phyloP scores from a whole-genome alignment of 1,140 invertebrate species.

The Lerema accius region DNA sequence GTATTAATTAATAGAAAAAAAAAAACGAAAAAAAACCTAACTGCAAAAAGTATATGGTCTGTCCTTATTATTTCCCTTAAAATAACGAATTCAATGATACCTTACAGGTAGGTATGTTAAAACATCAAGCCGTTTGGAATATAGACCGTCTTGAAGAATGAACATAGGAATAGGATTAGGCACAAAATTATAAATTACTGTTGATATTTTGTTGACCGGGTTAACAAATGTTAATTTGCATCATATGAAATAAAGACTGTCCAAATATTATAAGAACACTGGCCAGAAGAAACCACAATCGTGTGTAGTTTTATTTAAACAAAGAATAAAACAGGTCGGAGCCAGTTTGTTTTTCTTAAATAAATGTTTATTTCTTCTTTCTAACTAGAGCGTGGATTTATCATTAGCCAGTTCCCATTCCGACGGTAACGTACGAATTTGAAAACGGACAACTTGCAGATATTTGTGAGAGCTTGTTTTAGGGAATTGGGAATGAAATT shows the following conservation, averaged over 20 bases:
- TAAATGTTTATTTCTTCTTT: constrained; percentile 32
- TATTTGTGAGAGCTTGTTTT: constrained; percentile 19
- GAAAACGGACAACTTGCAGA: constrained; percentile 14
- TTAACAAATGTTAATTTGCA: not conserved
- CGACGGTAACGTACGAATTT: constrained; percentile 14
- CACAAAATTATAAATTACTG: no score
- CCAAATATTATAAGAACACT: not conserved
- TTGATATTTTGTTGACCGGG: no score
- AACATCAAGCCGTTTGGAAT: no score
- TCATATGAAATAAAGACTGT: not conserved
- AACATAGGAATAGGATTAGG: no score
- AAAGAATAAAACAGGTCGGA: constrained; percentile 29
- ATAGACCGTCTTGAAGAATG: no score
- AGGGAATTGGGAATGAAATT: constrained; percentile 5
- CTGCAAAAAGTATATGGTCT: no score
- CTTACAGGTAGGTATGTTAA: no score
- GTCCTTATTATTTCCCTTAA: no score
- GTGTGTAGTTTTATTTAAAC: constrained; percentile 27
- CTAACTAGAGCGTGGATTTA: constrained; percentile 28
- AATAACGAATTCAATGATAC: no score
- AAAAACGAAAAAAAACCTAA: no score
- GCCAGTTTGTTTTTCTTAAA: constrained; percentile 26
- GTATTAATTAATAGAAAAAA: no score
- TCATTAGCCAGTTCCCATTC: constrained; percentile 12
- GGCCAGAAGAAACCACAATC: not conserved